Percentiles rank a stretch among this genome's conserved stretches.
These are phyloP conservation scores for Hypena proboscidalis DNA, from an alignment of 2,888 invertebrate species.

Conservation along the genomic window DNA sequence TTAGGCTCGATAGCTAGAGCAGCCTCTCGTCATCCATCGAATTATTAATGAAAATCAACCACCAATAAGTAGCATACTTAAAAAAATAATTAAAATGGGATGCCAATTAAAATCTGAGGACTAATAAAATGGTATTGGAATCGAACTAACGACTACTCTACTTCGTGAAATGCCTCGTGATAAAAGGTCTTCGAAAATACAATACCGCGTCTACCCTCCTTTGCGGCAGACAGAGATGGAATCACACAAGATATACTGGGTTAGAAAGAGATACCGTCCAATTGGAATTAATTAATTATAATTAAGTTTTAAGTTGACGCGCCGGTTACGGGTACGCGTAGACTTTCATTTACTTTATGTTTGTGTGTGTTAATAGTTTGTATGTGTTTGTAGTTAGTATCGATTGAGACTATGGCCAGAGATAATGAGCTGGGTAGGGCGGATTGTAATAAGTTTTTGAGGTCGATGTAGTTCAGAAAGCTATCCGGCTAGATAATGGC, in stretches of 20 bases:
- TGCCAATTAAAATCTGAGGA: constrained; percentile 79
- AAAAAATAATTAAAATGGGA: constrained; percentile 59
- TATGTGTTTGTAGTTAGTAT: constrained; percentile 75
- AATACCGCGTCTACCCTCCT: constrained; percentile 78
- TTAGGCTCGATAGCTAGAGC: constrained; percentile 15
- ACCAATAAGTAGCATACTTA: constrained; percentile 41
- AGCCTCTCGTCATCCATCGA: constrained; percentile 31
- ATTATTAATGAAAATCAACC: constrained; percentile 42
- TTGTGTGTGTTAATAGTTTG: constrained; percentile 65
- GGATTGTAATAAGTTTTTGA: constrained; percentile 79
- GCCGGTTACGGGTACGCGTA: constrained; percentile 82
- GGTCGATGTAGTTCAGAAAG: constrained; percentile 58
- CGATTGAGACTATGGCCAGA: constrained; percentile 81
- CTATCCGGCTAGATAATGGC: constrained; percentile 47
- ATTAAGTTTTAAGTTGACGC: constrained; percentile 93
- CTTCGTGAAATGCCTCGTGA: constrained; percentile 79
- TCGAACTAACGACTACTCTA: constrained; percentile 77
- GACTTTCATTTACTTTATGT: constrained; percentile 73
- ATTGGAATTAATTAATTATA: constrained; percentile 93
- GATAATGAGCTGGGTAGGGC: constrained; percentile 81
- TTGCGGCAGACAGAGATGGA: constrained; percentile 63
- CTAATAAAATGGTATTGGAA: constrained; percentile 81
- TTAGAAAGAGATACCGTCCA: constrained; percentile 78
- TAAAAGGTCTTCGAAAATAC: constrained; percentile 84
- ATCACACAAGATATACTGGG: constrained; percentile 76